phyloP scores from a whole-genome alignment of 2,113 vertebrate species.

The Nothobranchius kuhntae region DNA sequence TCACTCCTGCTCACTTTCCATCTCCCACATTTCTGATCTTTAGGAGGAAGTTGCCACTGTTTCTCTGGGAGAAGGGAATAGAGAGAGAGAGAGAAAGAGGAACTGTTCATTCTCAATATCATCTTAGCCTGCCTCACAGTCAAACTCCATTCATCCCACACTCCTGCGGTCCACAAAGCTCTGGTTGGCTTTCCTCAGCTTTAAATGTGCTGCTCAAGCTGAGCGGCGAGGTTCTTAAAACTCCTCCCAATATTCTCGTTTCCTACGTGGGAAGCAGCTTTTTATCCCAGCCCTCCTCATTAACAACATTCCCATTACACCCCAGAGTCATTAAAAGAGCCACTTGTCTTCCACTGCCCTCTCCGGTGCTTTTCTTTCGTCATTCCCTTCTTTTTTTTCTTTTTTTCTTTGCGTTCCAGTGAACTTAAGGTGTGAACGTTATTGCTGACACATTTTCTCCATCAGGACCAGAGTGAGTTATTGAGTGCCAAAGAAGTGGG shows the following conservation, averaged over 20 bases:
- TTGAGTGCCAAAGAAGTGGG: slow-evolving; percentile 62
- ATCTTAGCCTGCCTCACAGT: slow-evolving; percentile 61
- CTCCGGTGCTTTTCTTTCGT: slow-evolving; percentile 72
- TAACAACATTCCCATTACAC: slow-evolving; percentile 71
- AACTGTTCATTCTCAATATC: slow-evolving; percentile 54
- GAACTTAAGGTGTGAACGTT: slow-evolving; percentile 53
- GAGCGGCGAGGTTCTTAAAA: slow-evolving; percentile 36
- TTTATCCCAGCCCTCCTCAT: slow-evolving; percentile 73
- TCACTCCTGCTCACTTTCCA: slow-evolving; percentile 57
- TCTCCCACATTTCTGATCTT: slow-evolving; percentile 74
- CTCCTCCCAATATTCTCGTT: slow-evolving; percentile 57
- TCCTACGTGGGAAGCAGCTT: slow-evolving; percentile 61
- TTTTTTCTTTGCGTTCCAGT: slow-evolving; percentile 31
- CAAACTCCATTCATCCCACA: slow-evolving; percentile 62
- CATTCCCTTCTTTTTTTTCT: slow-evolving; percentile 28
- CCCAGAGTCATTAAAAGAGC: slow-evolving; percentile 72
- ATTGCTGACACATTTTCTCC: slow-evolving; percentile 72
- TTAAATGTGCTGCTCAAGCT: slow-evolving; percentile 23
- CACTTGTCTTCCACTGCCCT: slow-evolving; percentile 64
- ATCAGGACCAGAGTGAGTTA: slow-evolving; percentile 71
- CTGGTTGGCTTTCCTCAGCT: slow-evolving; percentile 40
- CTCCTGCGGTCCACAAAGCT: slow-evolving; percentile 55
- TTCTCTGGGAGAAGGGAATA: slow-evolving; percentile 54
- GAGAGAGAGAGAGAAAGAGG: slow-evolving; percentile 31
- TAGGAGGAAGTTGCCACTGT: slow-evolving; percentile 62